Conservation (phyloP, 2,113 vertebrate species). For the Eupsittula cactorum region DNA sequence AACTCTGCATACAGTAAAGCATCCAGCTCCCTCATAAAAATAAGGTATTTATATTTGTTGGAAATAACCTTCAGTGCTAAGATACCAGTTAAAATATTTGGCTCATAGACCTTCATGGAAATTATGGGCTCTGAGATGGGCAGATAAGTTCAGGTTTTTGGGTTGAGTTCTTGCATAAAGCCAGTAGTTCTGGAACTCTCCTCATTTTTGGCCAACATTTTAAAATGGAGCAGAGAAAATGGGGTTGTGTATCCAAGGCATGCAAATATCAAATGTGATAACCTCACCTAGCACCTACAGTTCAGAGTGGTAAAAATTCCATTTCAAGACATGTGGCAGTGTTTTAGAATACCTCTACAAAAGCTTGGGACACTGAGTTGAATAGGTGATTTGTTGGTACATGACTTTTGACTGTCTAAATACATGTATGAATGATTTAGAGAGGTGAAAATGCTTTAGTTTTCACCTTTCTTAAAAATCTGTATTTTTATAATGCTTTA, state of each 20-base stretch:
- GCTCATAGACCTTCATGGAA: neutral
- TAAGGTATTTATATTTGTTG: neutral
- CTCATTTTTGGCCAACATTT: neutral
- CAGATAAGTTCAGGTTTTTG: neutral
- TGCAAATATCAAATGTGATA: neutral
- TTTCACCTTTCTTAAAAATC: neutral
- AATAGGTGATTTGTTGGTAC: neutral
- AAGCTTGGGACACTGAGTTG: neutral
- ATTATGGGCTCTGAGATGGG: neutral
- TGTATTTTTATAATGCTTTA: neutral
- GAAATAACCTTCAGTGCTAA: neutral
- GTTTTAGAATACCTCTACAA: neutral
- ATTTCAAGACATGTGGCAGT: neutral
- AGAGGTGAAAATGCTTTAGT: neutral
- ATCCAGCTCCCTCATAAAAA: constrained; percentile 11
- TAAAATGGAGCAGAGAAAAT: neutral
- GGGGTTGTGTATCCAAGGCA: neutral
- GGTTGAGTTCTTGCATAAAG: neutral
- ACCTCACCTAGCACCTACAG: neutral
- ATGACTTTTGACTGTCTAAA: neutral
- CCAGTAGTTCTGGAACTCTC: neutral
- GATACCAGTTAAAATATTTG: neutral
- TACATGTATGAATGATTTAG: neutral
- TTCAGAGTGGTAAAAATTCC: neutral
- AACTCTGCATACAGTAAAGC: neutral